Evolutionary conservation across 2,113 vertebrate genomes (phyloP).

Genomic region (Bubo scandiacus): DNA sequence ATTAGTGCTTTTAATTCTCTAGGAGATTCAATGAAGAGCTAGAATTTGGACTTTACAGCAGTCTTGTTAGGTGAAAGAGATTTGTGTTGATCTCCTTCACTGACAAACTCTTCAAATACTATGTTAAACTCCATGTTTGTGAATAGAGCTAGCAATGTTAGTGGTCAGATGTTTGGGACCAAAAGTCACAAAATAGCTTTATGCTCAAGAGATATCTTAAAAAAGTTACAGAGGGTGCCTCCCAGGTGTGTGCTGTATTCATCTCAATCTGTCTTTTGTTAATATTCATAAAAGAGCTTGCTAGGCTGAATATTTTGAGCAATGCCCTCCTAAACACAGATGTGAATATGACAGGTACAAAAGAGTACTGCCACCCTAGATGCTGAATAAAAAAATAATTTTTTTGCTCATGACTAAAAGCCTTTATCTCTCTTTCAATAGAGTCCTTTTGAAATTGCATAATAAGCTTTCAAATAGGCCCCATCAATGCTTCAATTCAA

Average conservation of each 20-base stretch:
- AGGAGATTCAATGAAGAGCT: neutral
- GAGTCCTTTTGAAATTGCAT: neutral
- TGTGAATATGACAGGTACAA: neutral
- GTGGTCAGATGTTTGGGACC: neutral
- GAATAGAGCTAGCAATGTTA: neutral
- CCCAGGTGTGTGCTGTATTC: neutral
- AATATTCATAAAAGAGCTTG: neutral
- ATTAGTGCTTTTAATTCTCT: neutral
- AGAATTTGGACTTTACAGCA: neutral
- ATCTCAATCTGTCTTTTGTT: neutral
- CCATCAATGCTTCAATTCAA: neutral
- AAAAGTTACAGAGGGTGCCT: neutral
- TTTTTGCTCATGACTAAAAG: neutral
- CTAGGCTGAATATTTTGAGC: neutral
- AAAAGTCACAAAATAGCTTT: neutral
- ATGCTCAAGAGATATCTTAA: neutral
- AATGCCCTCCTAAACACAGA: neutral
- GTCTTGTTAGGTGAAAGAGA: neutral
- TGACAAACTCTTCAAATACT: neutral
- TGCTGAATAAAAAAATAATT: neutral
- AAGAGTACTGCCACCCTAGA: neutral
- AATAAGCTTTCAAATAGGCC: neutral
- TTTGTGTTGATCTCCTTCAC: neutral
- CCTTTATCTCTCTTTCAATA: conserved; percentile 6
- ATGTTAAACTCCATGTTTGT: neutral